These are phyloP conservation scores for Vultur gryphus DNA, from an alignment of 2,797 vertebrate genomes.

Conservation along the genomic window DNA sequence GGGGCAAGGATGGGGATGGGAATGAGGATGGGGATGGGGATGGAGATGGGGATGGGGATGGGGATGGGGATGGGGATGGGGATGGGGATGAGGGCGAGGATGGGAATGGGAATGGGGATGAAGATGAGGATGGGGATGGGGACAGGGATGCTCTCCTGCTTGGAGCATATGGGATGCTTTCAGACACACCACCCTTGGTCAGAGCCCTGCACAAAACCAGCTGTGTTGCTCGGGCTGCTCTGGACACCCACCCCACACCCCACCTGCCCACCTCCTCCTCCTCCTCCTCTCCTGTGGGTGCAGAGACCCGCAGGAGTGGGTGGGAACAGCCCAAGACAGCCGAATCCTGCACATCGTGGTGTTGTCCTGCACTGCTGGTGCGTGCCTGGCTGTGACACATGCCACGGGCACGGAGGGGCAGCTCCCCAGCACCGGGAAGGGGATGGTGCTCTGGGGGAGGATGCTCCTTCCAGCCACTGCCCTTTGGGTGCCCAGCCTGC, in stretches of 20 bases:
- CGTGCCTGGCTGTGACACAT: not conserved
- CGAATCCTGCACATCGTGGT: fast-evolving
- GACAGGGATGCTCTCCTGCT: not conserved
- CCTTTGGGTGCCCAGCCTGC: not conserved
- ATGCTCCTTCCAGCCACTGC: not conserved
- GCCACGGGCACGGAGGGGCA: fast-evolving
- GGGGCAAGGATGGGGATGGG: not conserved
- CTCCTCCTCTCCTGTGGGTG: not conserved
- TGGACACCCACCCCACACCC: not conserved
- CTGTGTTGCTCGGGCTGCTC: not conserved
- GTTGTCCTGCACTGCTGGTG: not conserved
- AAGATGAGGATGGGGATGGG: no score
- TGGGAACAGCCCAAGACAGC: not conserved
- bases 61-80: not conserved
- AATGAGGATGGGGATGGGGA: not conserved
- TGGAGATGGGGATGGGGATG: not conserved
- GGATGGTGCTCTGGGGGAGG: not conserved
- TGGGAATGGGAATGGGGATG: no score
- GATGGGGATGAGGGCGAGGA: not conserved
- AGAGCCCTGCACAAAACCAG: not conserved
- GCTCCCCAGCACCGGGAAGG: not conserved
- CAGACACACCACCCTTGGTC: not conserved
- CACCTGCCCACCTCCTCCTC: not conserved
- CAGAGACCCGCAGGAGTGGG: not conserved
- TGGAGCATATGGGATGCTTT: not conserved